Conservation (phyloP, 1,140 invertebrate species). For the Drosophila kanapiae region DNA sequence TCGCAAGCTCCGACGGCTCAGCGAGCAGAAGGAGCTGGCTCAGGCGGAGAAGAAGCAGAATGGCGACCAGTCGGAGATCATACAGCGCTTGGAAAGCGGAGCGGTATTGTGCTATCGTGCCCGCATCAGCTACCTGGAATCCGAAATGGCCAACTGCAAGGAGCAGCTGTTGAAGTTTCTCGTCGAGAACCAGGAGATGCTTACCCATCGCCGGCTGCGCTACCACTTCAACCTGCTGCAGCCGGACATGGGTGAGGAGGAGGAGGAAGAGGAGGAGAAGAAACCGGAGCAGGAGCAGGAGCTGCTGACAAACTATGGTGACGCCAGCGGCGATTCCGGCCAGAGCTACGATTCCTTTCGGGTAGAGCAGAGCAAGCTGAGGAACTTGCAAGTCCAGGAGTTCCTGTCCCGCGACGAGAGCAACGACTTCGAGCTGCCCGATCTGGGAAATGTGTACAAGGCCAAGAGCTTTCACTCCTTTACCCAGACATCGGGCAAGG, state of each 20-base stretch:
- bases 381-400: conserved; percentile 52
- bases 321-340: conserved; percentile 5
- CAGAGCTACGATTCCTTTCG: conserved; percentile 23
- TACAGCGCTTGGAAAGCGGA: not conserved
- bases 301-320: not conserved
- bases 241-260: not conserved
- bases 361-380: conserved; percentile 41
- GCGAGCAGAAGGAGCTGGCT: not conserved
- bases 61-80: not conserved
- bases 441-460: conserved; percentile 53
- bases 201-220: conserved; percentile 39
- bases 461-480: conserved; percentile 24
- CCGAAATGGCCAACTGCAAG: conserved; percentile 71
- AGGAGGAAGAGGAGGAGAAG: not conserved
- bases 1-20: not conserved
- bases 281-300: not conserved
- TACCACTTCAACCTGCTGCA: conserved; percentile 45
- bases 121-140: conserved; percentile 44
- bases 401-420: conserved; percentile 61
- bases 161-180: conserved; percentile 55
- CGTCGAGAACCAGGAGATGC: conserved; percentile 54
- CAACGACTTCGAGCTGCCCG: conserved; percentile 55
- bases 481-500: not conserved
- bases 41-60: not conserved
- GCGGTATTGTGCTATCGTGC: conserved; percentile 49